Conservation (phyloP, 1,140 invertebrate species). For the Eupristina koningsbergeri region DNA sequence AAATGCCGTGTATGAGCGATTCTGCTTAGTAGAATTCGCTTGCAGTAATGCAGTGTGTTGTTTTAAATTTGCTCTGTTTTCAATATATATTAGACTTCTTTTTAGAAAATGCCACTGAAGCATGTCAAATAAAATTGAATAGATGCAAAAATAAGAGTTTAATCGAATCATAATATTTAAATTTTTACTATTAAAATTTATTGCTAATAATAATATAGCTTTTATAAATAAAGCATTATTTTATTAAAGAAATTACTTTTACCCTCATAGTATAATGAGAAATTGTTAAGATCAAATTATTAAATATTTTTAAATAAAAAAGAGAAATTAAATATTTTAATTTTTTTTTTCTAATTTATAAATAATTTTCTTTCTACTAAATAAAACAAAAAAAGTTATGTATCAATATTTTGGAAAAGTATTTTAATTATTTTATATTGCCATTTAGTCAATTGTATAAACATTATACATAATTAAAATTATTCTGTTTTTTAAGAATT, state of each 20-base stretch:
- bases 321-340: too few species aligned
- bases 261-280: too few species aligned
- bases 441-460: neutral
- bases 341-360: too few species aligned
- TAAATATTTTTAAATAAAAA: too few species aligned
- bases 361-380: neutral
- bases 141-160: conserved; percentile 3
- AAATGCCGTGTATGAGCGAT: conserved; percentile 12
- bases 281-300: too few species aligned
- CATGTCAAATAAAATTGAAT: conserved; percentile 40
- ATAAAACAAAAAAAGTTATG: neutral
- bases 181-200: neutral
- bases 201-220: too few species aligned
- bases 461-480: too few species aligned
- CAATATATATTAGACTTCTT: neutral
- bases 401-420: neutral
- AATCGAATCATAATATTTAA: neutral
- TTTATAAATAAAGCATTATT: too few species aligned
- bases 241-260: too few species aligned
- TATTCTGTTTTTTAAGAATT: too few species aligned
- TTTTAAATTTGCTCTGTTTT: conserved; percentile 31
- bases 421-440: neutral
- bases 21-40: conserved; percentile 40
- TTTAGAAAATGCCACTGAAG: neutral
- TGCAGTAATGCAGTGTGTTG: conserved; percentile 18